Percentiles rank a stretch among this genome's conserved stretches.
Conservation (phyloP, 2,888 invertebrate species). For the Nomada fabriciana region DNA sequence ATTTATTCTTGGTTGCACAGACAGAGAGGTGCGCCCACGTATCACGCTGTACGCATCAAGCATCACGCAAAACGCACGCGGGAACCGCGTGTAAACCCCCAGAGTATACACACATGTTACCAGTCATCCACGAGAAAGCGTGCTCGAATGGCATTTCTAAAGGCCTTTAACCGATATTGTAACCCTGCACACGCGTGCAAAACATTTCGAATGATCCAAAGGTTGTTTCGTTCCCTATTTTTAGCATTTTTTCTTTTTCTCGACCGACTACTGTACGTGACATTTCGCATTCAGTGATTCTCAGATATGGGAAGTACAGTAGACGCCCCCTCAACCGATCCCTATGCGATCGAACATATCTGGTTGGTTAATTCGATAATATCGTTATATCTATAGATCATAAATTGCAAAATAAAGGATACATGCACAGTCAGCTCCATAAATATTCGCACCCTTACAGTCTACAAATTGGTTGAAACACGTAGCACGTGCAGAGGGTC, state of each 20-base stretch:
- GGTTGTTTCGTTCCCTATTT: conserved; percentile 21
- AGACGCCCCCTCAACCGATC: too few relatives aligned
- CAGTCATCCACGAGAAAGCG: conserved; percentile 19
- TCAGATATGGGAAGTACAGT: too few relatives aligned
- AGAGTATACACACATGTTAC: conserved; percentile 15
- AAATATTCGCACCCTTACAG: too few relatives aligned
- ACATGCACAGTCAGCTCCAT: too few relatives aligned
- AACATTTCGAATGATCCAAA: conserved; percentile 24
- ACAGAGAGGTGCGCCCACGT: conserved; percentile 62
- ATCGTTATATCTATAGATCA: too few relatives aligned
- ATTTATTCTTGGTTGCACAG: conserved; percentile 57
- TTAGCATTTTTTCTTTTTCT: neutral
- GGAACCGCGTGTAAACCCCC: conserved; percentile 38
- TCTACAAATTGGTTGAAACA: too few relatives aligned
- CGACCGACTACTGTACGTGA: neutral
- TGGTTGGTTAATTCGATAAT: too few relatives aligned
- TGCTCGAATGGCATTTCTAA: neutral
- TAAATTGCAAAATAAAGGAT: too few relatives aligned
- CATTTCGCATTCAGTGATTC: too few relatives aligned
- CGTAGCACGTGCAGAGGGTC: too few relatives aligned
- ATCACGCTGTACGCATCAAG: conserved; percentile 67
- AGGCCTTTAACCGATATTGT: conserved; percentile 34
- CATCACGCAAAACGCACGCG: conserved; percentile 65
- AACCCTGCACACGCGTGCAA: conserved; percentile 18
- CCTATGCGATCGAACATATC: too few relatives aligned